A percentile compares a stretch with the other conserved stretches of the same genome.
Evolutionary conservation across 1,140 invertebrate genomes (phyloP).

Genomic region (Drosophila saltans): DNA sequence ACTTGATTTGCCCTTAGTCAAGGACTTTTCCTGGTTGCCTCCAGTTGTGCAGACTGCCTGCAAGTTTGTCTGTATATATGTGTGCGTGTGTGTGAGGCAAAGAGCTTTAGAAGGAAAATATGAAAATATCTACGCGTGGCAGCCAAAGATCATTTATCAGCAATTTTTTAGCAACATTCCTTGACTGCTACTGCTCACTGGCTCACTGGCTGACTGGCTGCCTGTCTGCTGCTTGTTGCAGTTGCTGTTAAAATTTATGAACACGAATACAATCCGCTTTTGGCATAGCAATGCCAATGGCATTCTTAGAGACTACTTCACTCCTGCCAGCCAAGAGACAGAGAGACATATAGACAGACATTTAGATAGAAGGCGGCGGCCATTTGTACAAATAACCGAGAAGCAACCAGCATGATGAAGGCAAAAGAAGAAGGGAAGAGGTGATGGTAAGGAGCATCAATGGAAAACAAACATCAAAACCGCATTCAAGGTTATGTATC

Average conservation of each 20-base stretch:
- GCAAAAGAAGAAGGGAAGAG: neutral
- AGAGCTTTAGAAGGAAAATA: slow-evolving; percentile 70
- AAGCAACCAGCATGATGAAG: slow-evolving; percentile 24
- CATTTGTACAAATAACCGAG: slow-evolving; percentile 81
- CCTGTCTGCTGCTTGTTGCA: slow-evolving; percentile 11
- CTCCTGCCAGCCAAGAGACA: slow-evolving; percentile 1
- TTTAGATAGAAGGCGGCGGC: slow-evolving; percentile 42
- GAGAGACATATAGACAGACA: slow-evolving; percentile 2
- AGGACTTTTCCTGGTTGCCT: slow-evolving; percentile 63
- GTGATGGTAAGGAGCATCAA: slow-evolving; percentile 40
- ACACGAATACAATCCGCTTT: slow-evolving; percentile 64
- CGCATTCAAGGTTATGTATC: slow-evolving; percentile 82
- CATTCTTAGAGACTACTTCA: slow-evolving; percentile 26
- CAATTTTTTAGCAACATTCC: slow-evolving; percentile 74
- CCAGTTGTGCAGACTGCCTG: slow-evolving; percentile 20
- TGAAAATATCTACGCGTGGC: slow-evolving; percentile 74
- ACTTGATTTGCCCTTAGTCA: slow-evolving; percentile 82
- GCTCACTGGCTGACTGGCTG: slow-evolving; percentile 16
- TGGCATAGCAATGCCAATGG: slow-evolving; percentile 56
- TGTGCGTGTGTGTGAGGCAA: neutral
- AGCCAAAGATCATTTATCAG: slow-evolving; percentile 76
- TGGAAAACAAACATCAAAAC: slow-evolving; percentile 76
- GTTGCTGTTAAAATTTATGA: slow-evolving; percentile 68
- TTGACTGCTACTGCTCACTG: slow-evolving; percentile 37
- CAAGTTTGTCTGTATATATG: neutral